These are phyloP conservation scores for Trichonephila clavata DNA, from an alignment of 1,140 invertebrate species.

Conservation along the genomic window DNA sequence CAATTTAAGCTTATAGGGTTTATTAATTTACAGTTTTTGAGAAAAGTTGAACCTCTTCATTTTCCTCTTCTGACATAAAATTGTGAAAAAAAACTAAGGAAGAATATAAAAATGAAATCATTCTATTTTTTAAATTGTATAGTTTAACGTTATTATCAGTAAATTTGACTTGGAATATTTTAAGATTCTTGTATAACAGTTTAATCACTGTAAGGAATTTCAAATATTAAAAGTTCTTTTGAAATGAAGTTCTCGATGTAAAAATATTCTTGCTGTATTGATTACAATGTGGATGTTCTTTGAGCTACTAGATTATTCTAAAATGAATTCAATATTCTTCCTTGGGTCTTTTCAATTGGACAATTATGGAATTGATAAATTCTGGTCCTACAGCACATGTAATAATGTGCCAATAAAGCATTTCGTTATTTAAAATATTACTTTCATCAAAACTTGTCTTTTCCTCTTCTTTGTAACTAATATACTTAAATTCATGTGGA, in stretches of 20 bases:
- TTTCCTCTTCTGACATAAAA: background rate
- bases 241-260: background rate
- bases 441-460: background rate
- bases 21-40: slow-evolving; percentile 45
- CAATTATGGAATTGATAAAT: background rate
- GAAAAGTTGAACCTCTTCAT: slow-evolving; percentile 52
- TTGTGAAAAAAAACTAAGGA: slow-evolving; percentile 24
- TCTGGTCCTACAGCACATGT: slow-evolving; percentile 25
- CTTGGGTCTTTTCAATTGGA: background rate
- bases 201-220: background rate
- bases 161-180: background rate
- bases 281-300: background rate
- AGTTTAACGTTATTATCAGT: no score
- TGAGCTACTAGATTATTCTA: no score
- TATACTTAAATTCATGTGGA: slow-evolving; percentile 46
- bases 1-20: slow-evolving; percentile 68
- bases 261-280: background rate
- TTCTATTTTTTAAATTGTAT: no score
- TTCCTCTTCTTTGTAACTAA: background rate
- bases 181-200: background rate
- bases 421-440: background rate
- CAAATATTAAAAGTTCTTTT: background rate
- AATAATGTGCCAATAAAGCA: slow-evolving; percentile 42
- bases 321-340: background rate
- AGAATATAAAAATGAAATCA: slow-evolving; percentile 22